Evolutionary conservation across 2,888 invertebrate genomes (phyloP).

Genomic region (Timandra comae): DNA sequence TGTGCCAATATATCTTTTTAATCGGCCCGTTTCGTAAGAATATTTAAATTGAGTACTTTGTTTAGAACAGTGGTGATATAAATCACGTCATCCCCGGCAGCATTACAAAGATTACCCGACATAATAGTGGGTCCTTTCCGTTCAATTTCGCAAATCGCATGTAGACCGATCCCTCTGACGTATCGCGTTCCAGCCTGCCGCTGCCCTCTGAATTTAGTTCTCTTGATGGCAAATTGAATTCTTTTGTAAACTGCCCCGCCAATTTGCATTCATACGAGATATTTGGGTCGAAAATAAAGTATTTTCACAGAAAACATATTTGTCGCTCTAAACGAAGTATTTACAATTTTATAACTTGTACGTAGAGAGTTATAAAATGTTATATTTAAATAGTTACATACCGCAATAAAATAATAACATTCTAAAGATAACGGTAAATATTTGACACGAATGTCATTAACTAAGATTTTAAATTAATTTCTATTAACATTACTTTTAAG

Average conservation of each 20-base stretch:
- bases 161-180: constrained; percentile 35
- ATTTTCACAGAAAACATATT: no score
- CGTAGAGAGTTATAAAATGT: no score
- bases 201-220: constrained; percentile 34
- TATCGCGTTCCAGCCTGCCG: constrained; percentile 34
- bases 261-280: constrained; percentile 19
- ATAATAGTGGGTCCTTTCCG: constrained; percentile 51
- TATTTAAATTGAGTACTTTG: constrained; percentile 25
- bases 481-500: no score
- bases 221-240: constrained; percentile 50
- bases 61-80: constrained; percentile 21
- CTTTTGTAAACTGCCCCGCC: constrained; percentile 29
- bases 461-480: no score
- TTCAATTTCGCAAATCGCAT: constrained; percentile 58
- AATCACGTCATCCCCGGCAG: constrained; percentile 27
- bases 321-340: no score
- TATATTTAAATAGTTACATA: no score
- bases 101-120: constrained; percentile 49
- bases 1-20: constrained; percentile 17
- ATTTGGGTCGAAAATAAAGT: neutral
- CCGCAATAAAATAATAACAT: no score
- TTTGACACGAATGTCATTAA: no score
- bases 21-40: constrained; percentile 17
- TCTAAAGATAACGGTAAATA: no score
- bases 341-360: no score